Evolutionary conservation across 2,797 vertebrate genomes (phyloP).

Genomic region (Scolopax rusticola): DNA sequence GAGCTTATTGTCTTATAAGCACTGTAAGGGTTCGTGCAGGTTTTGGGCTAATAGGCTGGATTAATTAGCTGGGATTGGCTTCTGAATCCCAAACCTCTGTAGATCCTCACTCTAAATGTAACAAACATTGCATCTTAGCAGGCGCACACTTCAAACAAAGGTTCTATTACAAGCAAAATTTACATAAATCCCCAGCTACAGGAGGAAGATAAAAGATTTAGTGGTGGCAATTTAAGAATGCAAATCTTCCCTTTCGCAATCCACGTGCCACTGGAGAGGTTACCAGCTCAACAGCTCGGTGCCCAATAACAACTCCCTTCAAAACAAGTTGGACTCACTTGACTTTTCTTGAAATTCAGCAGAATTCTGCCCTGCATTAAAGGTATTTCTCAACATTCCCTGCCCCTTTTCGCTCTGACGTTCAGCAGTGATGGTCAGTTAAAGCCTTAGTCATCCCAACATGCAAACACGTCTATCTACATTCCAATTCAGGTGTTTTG

Average conservation of each 20-base stretch:
- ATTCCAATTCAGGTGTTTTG: no score
- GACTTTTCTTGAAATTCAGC: background rate
- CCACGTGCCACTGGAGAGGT: background rate
- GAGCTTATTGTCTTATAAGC: slow-evolving; percentile 82
- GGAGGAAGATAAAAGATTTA: background rate
- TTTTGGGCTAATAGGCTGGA: slow-evolving; percentile 76
- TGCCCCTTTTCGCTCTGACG: background rate
- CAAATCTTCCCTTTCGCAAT: background rate
- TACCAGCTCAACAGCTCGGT: background rate
- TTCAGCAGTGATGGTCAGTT: background rate
- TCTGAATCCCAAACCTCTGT: slow-evolving; percentile 38
- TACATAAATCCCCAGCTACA: background rate
- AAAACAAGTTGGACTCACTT: background rate
- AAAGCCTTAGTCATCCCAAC: background rate
- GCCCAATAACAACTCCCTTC: background rate
- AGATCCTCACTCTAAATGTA: background rate
- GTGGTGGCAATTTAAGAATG: background rate
- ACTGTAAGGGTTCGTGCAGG: slow-evolving; percentile 74
- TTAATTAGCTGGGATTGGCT: slow-evolving; percentile 81
- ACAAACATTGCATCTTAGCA: background rate
- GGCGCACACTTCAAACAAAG: background rate
- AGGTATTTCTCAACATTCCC: background rate
- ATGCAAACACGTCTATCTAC: accelerated
- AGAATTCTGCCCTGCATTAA: background rate
- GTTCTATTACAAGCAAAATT: background rate